These are phyloP conservation scores for Borostomias antarcticus DNA, from an alignment of 2,797 vertebrate species.

Conservation along the genomic window DNA sequence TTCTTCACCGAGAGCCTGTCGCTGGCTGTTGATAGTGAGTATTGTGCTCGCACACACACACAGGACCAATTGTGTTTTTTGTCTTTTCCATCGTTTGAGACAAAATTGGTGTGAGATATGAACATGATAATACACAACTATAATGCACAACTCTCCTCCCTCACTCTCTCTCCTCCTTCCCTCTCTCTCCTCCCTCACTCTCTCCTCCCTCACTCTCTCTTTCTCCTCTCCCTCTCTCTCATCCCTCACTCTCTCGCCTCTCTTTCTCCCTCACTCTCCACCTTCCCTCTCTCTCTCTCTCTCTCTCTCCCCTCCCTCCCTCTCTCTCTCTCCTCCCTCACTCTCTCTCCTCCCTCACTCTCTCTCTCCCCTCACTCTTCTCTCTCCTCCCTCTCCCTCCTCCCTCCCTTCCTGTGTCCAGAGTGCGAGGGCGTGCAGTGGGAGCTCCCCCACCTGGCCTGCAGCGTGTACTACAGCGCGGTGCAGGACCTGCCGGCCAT, in stretches of 20 bases:
- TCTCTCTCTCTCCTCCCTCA: neutral
- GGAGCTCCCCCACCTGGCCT: constrained; percentile 93
- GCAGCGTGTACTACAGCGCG: constrained; percentile 90
- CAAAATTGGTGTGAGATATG: no score
- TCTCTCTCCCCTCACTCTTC: neutral
- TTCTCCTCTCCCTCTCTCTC: no score
- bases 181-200: neutral
- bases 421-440: constrained; percentile 75
- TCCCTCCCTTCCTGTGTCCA: constrained; percentile 42
- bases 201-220: no score
- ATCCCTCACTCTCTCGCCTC: no score
- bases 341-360: neutral
- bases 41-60: neutral
- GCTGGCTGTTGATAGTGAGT: constrained; percentile 78
- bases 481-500: constrained; percentile 95
- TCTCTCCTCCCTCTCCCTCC: no score
- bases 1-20: constrained; percentile 90
- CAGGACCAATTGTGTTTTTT: neutral
- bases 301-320: neutral
- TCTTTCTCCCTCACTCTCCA: no score
- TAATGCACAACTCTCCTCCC: no score
- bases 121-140: no score
- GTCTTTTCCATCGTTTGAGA: no score
- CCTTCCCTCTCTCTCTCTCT: neutral
- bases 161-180: no score